Evolutionary conservation across 2,888 invertebrate species (phyloP), one percentile per base, ranked within the genome.

Genomic region (Agriopis leucophaearia): DNA sequence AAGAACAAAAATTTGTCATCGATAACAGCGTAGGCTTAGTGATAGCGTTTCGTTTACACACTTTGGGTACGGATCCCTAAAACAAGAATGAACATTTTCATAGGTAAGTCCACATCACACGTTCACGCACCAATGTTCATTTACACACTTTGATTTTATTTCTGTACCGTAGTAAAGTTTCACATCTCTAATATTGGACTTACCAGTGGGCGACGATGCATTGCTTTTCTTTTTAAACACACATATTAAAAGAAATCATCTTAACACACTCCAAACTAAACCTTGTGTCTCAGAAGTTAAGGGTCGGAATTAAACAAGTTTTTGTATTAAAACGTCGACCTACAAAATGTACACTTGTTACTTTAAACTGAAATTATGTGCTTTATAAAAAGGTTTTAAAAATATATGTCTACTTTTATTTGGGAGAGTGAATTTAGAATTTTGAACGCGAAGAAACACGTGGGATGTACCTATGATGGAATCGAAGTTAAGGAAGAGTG

Each of bases 161-260:
- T 77, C 78, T 42, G 70, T 75, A 55, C 60, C 70, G 73, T 79
- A 79, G 78, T 82, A 81, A 78, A 76, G 72, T 64, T 67, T 72
- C 63, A 72, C 79, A 73, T 63, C 66, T 77, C 82, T 84, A 82
- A 82, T 83, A 81, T 78, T 82, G 78, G 82, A 79, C 60, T 64
- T 69, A 77, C 66, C 55, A 73, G 84, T 83, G 80, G 84, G 84
- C 80, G 85, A 71, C 77, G 79, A 80, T 82, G 84, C 85, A 84
- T 77, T 78, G 81, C 78, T 84, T 78, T 80, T 80, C 82, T 79
- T 83, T 80, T 81, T 77, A 75, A 83, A 79, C 79, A 67, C 70
- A 75, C 75, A 74, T 81, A 77, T 77, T 79, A 81, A 83, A 82
- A 80, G 63, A 78, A 70, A 61, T 66, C 27, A 72, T 48, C 68